These are phyloP conservation scores for Polylopha cassiicola DNA, from an alignment of 2,888 invertebrate genomes.

Conservation along the genomic window DNA sequence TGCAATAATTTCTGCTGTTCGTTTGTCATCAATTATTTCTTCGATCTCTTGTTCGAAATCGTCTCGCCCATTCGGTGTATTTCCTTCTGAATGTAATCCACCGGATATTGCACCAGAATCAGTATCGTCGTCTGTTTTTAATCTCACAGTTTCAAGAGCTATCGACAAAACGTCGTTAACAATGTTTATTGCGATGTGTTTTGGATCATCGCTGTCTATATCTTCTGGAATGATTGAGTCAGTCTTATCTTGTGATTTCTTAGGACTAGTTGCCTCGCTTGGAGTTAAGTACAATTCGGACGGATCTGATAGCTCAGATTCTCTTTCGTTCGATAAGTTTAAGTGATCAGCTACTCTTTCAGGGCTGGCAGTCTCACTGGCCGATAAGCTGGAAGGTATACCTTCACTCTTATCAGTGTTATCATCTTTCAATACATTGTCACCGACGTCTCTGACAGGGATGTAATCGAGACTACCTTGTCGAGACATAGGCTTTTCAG, in stretches of 20 bases:
- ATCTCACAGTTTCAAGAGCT: slow-evolving; percentile 62
- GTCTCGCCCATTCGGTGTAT: slow-evolving; percentile 66
- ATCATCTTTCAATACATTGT: slow-evolving; percentile 58
- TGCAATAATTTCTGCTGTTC: slow-evolving; percentile 53
- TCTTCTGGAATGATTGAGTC: slow-evolving; percentile 48
- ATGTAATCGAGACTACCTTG: slow-evolving; percentile 71
- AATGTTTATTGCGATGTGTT: slow-evolving; percentile 64
- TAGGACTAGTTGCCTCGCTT: slow-evolving; percentile 78
- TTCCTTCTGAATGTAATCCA: slow-evolving; percentile 64
- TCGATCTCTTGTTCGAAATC: slow-evolving; percentile 67
- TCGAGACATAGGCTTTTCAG: slow-evolving; percentile 56
- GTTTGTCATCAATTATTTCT: slow-evolving; percentile 55
- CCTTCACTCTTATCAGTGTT: slow-evolving; percentile 71
- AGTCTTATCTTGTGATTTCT: slow-evolving; percentile 63
- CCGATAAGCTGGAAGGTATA: slow-evolving; percentile 67
- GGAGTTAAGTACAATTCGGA: slow-evolving; percentile 83
- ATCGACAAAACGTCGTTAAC: slow-evolving; percentile 71
- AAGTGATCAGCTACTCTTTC: slow-evolving; percentile 60
- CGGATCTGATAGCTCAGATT: slow-evolving; percentile 81
- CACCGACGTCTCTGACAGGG: slow-evolving; percentile 70
- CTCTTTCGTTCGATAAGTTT: slow-evolving; percentile 66
- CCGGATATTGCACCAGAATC: slow-evolving; percentile 71
- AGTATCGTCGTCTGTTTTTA: slow-evolving; percentile 66
- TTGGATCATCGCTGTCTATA: slow-evolving; percentile 53
- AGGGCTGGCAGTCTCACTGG: slow-evolving; percentile 69